Conservation (phyloP, 2,113 vertebrate species). For the Oncorhynchus nerka region DNA sequence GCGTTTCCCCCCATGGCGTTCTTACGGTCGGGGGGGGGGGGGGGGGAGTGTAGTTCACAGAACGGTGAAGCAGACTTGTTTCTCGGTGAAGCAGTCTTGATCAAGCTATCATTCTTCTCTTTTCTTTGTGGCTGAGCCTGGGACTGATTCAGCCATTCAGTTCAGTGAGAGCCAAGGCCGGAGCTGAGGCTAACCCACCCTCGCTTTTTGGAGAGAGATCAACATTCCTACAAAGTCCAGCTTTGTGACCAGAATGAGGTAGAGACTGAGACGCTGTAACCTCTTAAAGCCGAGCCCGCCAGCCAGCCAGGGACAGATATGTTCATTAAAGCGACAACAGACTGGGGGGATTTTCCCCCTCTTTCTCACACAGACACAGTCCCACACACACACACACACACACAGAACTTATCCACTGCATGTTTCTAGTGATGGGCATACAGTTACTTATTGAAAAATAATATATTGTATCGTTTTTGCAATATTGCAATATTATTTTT, state of each 20-base stretch:
- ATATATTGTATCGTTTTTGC: too few relatives aligned
- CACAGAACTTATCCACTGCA: too few relatives aligned
- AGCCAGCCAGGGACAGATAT: neutral
- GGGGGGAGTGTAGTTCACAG: neutral
- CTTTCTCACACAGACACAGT: too few relatives aligned
- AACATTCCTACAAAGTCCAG: slow-evolving; percentile 19
- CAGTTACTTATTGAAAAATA: too few relatives aligned
- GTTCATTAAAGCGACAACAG: slow-evolving; percentile 12
- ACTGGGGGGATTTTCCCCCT: neutral
- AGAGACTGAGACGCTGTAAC: too few relatives aligned
- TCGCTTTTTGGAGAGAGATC: slow-evolving; percentile 17
- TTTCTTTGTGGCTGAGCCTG: slow-evolving; percentile 18
- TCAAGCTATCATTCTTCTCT: slow-evolving; percentile 21
- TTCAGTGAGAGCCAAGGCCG: neutral
- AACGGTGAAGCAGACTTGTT: slow-evolving; percentile 10
- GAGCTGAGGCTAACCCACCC: neutral
- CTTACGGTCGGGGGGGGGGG: too few relatives aligned
- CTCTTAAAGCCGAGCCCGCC: too few relatives aligned
- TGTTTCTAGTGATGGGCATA: neutral
- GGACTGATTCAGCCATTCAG: slow-evolving; percentile 14
- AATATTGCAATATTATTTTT: too few relatives aligned
- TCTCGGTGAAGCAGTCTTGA: neutral
- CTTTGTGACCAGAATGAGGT: slow-evolving; percentile 17
- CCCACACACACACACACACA: too few relatives aligned
- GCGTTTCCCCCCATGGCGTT: too few relatives aligned